phyloP scores from a whole-genome alignment of 2,113 vertebrate species.

The Deroptyus accipitrinus region DNA sequence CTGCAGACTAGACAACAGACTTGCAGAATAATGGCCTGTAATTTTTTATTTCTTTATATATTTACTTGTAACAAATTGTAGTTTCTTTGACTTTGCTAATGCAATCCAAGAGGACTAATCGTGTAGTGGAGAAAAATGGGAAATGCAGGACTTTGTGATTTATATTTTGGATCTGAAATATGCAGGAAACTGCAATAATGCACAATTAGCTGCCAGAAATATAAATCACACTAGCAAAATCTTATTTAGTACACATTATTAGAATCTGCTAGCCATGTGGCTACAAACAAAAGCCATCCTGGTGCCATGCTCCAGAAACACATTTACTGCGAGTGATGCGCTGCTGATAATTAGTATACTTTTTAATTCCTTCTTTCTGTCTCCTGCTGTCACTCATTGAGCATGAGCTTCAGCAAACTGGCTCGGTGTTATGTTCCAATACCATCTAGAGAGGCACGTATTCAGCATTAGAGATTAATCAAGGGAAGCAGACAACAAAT shows the following conservation, averaged over 20 bases:
- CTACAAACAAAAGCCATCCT: neutral
- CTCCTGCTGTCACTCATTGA: neutral
- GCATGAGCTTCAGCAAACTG: neutral
- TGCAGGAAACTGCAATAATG: neutral
- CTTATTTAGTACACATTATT: neutral
- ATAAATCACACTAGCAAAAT: neutral
- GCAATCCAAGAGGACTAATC: neutral
- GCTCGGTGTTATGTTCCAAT: neutral
- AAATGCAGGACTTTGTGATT: neutral
- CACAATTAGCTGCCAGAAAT: neutral
- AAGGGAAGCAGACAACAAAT: neutral
- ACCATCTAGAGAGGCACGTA: neutral
- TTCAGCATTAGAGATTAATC: neutral
- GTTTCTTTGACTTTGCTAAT: neutral
- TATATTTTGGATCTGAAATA: neutral
- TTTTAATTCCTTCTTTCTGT: neutral
- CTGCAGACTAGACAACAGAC: neutral
- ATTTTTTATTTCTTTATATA: neutral
- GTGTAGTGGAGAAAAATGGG: neutral
- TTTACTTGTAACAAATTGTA: neutral
- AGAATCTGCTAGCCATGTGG: neutral
- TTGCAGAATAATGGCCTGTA: neutral
- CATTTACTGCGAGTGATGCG: neutral
- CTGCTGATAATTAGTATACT: neutral
- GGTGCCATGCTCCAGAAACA: neutral